Evolutionary conservation across 1,140 invertebrate species (phyloP), one percentile per base, ranked within the genome.

Genomic region (Dendrolimus punctatus): DNA sequence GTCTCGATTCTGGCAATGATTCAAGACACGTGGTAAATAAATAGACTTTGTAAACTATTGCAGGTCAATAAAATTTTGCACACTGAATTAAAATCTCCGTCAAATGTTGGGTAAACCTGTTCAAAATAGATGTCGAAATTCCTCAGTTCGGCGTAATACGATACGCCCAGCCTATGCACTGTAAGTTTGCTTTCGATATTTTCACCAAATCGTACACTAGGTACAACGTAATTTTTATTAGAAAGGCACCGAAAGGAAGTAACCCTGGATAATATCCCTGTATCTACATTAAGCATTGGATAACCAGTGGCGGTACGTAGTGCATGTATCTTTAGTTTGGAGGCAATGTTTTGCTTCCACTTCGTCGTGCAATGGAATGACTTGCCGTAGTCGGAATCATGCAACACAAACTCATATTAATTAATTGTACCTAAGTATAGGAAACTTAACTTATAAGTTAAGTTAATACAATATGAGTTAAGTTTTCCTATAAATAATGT

Each of bases 101-200:
- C 23, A 23, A 23, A 23, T 23, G 23, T 23, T 23, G 23, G 23
- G 23, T 23, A 58, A 56, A 57, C 60, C 56, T 49, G 48, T 68
- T 49, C 9, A 64, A 68, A 71, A 71, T 66, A 71, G 58, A 55
- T 36, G 42, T 42, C 51, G 60, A 64, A 58, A 68, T 73, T 71
- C 65, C 63, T 63, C 57, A 58, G 62, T 55, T 66, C 53, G 46
- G 47, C 58, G 78, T 74, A 79, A 81, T 62, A 6, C 52, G 71
- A 81, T 77, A 77, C 62, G 64, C 62, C 53, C 60, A 66, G 72
- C 62, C 62, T 67, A 62, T 77, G 57, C 54, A 41, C 62, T 70
- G 72, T 71, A 69, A 78, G 63, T 58, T 58, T 57, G 66, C 62
- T 69, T 57, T 77, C 69, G 71, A 76, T 79, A 77, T 79, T 79